Base-by-base conservation (phyloP, 2,797 vertebrate species). In the Brotogeris chrysoptera region DNA sequence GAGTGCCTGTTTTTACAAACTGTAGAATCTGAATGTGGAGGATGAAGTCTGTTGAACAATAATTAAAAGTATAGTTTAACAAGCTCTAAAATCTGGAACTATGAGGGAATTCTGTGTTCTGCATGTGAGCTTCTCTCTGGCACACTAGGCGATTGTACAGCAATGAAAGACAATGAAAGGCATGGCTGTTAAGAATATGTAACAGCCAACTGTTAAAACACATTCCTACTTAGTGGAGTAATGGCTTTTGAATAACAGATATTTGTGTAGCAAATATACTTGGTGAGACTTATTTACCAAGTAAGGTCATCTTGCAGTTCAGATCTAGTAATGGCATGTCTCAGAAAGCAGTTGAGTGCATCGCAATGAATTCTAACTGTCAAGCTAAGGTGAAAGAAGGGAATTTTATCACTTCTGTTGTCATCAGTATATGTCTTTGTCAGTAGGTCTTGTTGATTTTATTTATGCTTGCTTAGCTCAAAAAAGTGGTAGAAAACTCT, bases 11-110 rank as follows among this genome's bases (percentile, higher is more conserved):
- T 86, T 57, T 71, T 64, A 47, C 55, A 73, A 50, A 81, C 20
- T 25, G 57, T 69, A 65, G 49, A 76, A 90, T 41, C 32, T 61
- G 34, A 50, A 57, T 64, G 41, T 66, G 68, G 46, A 52, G 73
- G 79, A 64, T 43, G n/a, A 91, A 85, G 71, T 72, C 74, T 61
- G 8, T 66, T 76, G 63, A 71, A 66, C 20, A 46, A 4, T 90
- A 80, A 86, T 69, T 88, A 69, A 80, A 88, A 86, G 32, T 88
- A 13, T 39, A 38, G 78, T 86, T 89, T 86, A 59, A 49, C 11
- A 61, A 84, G 17, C 24, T 60, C 6, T 53, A n/a, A 69, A 70
- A 70, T 41, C 46, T 76, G 60, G 50, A 81, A 28, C n/a, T 66
- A 0, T 17, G 49, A 69, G 43, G 13, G 39, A 60, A 12, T 92